These are phyloP conservation scores for Urocynchramus pylzowi DNA, from an alignment of 2,113 vertebrate genomes.

Conservation along the genomic window DNA sequence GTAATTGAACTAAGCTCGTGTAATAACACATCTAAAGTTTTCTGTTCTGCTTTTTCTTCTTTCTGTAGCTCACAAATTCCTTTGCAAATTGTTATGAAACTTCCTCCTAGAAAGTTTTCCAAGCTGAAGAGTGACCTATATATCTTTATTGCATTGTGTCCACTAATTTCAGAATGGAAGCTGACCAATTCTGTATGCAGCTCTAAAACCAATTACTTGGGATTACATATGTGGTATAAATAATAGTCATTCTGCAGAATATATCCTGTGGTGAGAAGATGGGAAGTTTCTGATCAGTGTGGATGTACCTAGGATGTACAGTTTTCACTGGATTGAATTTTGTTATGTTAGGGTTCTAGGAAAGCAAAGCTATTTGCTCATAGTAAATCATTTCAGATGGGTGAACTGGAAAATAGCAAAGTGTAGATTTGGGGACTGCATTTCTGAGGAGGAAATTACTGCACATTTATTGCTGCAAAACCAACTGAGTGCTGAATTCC, in stretches of 20 bases:
- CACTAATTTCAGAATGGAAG: not conserved
- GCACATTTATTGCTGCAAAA: not conserved
- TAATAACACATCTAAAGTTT: not conserved
- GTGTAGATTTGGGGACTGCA: not conserved
- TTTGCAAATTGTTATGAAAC: not conserved
- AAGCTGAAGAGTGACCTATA: not conserved
- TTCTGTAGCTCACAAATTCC: not conserved
- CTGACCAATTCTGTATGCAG: not conserved
- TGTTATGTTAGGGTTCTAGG: not conserved
- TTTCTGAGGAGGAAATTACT: not conserved
- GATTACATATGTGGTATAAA: not conserved
- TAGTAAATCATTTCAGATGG: not conserved
- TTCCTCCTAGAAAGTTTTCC: not conserved
- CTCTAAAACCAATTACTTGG: not conserved
- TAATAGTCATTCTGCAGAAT: not conserved
- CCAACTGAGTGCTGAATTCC: not conserved
- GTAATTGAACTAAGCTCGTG: not conserved
- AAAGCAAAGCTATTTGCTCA: not conserved
- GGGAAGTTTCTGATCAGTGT: not conserved
- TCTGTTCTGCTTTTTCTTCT: not conserved
- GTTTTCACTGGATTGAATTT: not conserved
- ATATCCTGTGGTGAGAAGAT: not conserved
- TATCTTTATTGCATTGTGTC: not conserved
- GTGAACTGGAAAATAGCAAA: not conserved
- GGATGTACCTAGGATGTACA: not conserved